These are phyloP conservation scores for Chlorodrepanis virens DNA, from an alignment of 2,113 vertebrate genomes.

Conservation along the genomic window DNA sequence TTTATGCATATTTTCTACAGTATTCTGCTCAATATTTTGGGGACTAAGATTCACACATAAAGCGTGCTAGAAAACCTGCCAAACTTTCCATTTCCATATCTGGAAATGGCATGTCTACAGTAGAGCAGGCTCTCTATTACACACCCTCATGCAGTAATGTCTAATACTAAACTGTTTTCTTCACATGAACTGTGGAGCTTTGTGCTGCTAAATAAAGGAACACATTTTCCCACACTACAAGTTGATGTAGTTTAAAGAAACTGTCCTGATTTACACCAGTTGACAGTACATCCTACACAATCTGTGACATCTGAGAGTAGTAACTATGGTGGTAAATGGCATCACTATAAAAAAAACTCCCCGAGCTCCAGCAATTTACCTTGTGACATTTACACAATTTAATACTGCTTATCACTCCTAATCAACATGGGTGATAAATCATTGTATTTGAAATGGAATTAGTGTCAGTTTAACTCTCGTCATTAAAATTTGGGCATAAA, in stretches of 20 bases:
- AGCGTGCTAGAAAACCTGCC: neutral
- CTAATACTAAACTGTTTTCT: neutral
- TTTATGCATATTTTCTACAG: neutral
- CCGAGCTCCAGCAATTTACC: neutral
- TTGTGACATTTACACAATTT: neutral
- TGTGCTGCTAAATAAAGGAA: conserved; percentile 26
- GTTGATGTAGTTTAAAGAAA: neutral
- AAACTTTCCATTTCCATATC: neutral
- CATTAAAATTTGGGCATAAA: neutral
- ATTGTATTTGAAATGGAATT: neutral
- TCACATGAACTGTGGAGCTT: neutral
- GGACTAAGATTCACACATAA: neutral
- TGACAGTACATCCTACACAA: neutral
- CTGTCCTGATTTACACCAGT: neutral
- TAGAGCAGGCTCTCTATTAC: neutral
- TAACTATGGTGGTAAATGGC: conserved; percentile 18
- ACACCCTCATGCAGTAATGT: neutral
- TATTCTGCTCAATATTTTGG: neutral
- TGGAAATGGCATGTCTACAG: conserved; percentile 9
- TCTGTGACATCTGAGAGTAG: conserved; percentile 2
- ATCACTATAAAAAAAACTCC: neutral
- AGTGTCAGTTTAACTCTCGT: neutral
- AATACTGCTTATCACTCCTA: neutral
- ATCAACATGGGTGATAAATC: neutral
- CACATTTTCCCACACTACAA: neutral